Base-by-base conservation (phyloP, 2,888 invertebrate genomes). In the Petrolisthes cinctipes region DNA sequence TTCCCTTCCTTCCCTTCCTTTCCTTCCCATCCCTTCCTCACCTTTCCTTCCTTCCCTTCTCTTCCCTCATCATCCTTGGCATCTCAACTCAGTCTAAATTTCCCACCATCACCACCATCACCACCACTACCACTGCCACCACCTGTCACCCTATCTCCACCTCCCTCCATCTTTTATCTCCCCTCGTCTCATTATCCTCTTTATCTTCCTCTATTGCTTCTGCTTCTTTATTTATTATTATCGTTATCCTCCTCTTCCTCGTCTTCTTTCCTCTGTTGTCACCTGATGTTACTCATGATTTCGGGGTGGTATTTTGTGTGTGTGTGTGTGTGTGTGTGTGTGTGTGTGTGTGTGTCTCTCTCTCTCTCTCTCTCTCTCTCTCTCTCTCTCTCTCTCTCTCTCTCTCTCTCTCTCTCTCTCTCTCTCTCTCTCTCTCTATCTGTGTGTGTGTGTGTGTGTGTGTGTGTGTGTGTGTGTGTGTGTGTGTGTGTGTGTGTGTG, bases 301-400 rank as follows among this genome's bases (percentile, higher is more conserved):
- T 6, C 11, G n/a, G 11, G 20, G 6, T 20, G 11, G 11, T 14
- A 6, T n/a, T 20, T 14, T 17, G 14, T n/a, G 20, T 9, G 14
- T 73, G 75, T 73, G 75, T 73, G 75, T 20, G 75, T 73, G 75
- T 73, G 75, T 73, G 75, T 73, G 75, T 73, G 75, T 73, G 75
- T 73, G 75, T 73, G 75, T 73, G 75, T 73, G 75, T 73, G 75
- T 73, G 75, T 73, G 75, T 73, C 14, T 73, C 6, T 20, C n/a
- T 20, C n/a, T 20, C n/a, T 73, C 61, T 14, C 14, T 14, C 73
- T n/a, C 73, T 73, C n/a, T n/a, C 20, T 20, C 20, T 6, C n/a
- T 73, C 5, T 20, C n/a, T n/a, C 73, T 73, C 20, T 73, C n/a
- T n/a, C 73, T 73, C 11, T 6, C n/a, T 5, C n/a, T 73, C 7